Base-by-base conservation (phyloP, 2,888 invertebrate species). In the Melanophora roralis region DNA sequence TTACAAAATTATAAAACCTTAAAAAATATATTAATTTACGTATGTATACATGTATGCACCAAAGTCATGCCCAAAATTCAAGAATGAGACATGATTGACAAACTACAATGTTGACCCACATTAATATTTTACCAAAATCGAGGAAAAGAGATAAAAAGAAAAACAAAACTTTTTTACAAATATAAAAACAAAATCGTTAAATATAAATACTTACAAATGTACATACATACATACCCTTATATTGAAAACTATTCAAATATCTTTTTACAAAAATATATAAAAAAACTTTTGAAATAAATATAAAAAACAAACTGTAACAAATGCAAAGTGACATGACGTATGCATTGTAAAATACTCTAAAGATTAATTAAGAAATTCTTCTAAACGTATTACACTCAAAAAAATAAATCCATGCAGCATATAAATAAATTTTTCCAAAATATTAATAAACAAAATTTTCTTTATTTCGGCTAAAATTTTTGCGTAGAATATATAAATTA, bases 11-110 rank as follows among this genome's bases (percentile, higher is more conserved):
- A 49, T 53, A 49, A 40, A n/a, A n/a, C n/a, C n/a, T n/a, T 53
- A 47, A 27, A 34, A 62, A n/a, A n/a, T n/a, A n/a, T n/a, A n/a
- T n/a, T n/a, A n/a, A n/a, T n/a, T n/a, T n/a, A n/a, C n/a, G n/a
- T n/a, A n/a, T n/a, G n/a, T n/a, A n/a, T n/a, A n/a, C n/a, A n/a
- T n/a, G n/a, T n/a, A n/a, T n/a, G n/a, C 38, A 36, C 65, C 72
- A 72, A 80, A 76, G 67, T 80, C 80, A 76, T 80, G 80, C 71
- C 80, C 76, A 80, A 57, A 68, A 76, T 76, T 80, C 76, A 76
- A 68, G 64, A 76, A 72, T 72, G 57, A 76, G 68, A 76, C 76
- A 80, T 80, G 80, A 80, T 80, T 80, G 80, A 80, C 80, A 80
- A 76, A 80, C 72, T 51, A 80, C 80, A 80, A 75, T 51, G 80